These are phyloP conservation scores for Apocrypta bakeri DNA, from an alignment of 1,140 invertebrate genomes.

Conservation along the genomic window DNA sequence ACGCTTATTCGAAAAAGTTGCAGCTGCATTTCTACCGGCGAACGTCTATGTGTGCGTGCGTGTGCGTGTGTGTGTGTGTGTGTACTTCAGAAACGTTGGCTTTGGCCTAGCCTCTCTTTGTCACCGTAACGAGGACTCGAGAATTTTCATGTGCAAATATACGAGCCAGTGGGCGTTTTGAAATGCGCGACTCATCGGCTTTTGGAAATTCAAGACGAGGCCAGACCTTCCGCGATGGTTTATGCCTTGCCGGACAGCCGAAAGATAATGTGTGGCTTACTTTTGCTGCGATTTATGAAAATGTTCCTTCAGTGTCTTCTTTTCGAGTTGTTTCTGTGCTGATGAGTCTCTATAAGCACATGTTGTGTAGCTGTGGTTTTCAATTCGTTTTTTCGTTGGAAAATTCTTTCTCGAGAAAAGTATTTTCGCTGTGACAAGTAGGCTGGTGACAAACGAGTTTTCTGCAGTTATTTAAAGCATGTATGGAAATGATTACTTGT, in stretches of 20 bases:
- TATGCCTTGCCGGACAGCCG: background rate
- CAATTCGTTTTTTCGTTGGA: too few species aligned
- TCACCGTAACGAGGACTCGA: background rate
- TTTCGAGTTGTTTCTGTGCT: background rate
- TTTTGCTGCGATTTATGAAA: conserved; percentile 11
- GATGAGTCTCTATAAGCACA: background rate
- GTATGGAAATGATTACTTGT: background rate
- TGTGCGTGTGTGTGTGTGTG: background rate
- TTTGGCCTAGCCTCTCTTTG: background rate
- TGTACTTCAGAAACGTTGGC: background rate
- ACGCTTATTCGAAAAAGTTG: too few species aligned
- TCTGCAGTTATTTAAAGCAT: background rate
- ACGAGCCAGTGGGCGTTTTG: background rate
- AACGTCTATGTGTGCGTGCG: too few species aligned
- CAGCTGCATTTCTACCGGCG: too few species aligned
- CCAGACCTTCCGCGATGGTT: background rate
- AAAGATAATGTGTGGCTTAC: conserved; percentile 13
- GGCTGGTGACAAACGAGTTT: background rate
- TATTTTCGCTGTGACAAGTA: background rate
- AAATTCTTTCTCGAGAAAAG: background rate
- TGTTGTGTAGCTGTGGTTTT: too few species aligned
- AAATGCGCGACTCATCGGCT: background rate
- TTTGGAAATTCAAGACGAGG: conserved; percentile 4
- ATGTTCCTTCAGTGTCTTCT: background rate
- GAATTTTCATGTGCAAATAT: background rate